Base-by-base conservation (phyloP, 2,888 invertebrate species). In the Dryobota labecula region DNA sequence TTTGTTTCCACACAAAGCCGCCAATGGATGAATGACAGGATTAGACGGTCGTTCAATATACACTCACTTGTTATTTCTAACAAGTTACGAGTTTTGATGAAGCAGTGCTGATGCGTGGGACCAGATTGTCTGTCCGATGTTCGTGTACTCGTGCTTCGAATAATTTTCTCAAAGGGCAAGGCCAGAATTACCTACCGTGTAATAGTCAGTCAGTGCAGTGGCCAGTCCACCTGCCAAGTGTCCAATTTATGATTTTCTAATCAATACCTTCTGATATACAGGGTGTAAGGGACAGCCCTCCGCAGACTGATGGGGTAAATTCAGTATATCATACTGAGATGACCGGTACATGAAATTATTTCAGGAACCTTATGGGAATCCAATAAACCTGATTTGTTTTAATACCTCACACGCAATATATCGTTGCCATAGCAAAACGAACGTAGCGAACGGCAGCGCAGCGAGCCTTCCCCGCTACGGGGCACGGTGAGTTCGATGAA, bases 1-100 rank as follows among this genome's bases (percentile, higher is more conserved):
- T 74, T 86, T 85, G 83, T 84, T 71, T 68, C 15, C 54, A 67
- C 58, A 83, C 77, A 83, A 82, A 74, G 81, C 77, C 56, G 24
- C n/a, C 80, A 62, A 73, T 80, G 69, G 69, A 75, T 72, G 68
- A 73, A 72, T 70, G 76, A 67, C 77, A 77, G 78, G 73, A 65
- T 75, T 73, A 56, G 61, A 63, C 61, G 43, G 56, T 33, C 66
- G 71, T 56, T 74, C 61, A 69, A 70, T 71, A 73, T 73, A 66
- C 72, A 43, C 73, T 74, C 70, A 78, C 65, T 78, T 82, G 70
- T 78, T 76, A 77, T 74, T 78, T 80, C 66, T 70, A 78, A 72
- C 71, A 80, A 75, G 58, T 73, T 74, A 20, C 45, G 49, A 80
- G 69, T 70, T 80, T 62, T 62, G 76, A 80, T 78, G 57, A 76